phyloP scores from a whole-genome alignment of 2,888 invertebrate genomes.

The Papilio gigon region DNA sequence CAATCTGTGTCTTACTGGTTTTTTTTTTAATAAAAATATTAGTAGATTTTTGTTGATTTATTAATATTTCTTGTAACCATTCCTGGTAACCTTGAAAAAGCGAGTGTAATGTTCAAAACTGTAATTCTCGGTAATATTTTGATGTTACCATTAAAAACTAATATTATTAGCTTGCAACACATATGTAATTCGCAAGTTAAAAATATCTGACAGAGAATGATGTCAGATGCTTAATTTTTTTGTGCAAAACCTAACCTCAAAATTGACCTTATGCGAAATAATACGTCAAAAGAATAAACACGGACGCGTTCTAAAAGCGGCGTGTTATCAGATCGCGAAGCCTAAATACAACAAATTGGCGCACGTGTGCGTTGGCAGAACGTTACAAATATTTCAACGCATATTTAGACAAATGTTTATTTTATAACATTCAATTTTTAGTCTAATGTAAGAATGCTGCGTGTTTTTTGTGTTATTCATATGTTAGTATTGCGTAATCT shows the following conservation, averaged over 20 bases:
- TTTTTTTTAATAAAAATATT: no score
- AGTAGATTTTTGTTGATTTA: no score
- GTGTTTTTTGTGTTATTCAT: not conserved
- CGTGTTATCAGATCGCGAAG: constrained; percentile 17
- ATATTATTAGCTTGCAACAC: not conserved
- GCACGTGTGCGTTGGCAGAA: constrained; percentile 12
- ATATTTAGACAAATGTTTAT: constrained; percentile 22
- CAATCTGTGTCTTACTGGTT: no score
- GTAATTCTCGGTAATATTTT: no score
- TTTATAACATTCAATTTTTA: constrained; percentile 15
- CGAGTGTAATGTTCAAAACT: no score
- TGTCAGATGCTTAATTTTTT: constrained; percentile 7
- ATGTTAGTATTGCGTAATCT: not conserved
- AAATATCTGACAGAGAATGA: not conserved
- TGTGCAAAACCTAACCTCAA: constrained; percentile 20
- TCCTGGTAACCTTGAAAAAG: no score
- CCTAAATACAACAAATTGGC: constrained; percentile 23
- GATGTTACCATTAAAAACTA: no score
- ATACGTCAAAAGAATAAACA: not conserved
- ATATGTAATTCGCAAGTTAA: not conserved
- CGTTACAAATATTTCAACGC: constrained; percentile 17
- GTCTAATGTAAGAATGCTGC: constrained; percentile 15
- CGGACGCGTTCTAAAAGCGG: not conserved
- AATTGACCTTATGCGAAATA: constrained; percentile 23
- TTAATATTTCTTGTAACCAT: no score